Evolutionary conservation across 2,888 invertebrate species (phyloP).

Genomic region (Lasioglossum leucozonium): DNA sequence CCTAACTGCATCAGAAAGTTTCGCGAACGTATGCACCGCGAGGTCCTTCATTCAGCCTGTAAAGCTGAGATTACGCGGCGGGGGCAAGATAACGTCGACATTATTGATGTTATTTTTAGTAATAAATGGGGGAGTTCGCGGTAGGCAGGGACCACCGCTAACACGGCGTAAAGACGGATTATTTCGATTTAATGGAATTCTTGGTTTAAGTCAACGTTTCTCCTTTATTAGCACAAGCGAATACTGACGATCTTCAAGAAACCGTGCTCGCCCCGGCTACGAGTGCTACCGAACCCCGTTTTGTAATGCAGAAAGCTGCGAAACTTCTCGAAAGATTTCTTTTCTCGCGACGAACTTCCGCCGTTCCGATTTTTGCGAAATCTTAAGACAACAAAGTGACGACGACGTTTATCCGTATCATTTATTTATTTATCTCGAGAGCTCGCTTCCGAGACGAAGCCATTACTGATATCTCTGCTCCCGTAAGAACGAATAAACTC

Average conservation of each 20-base stretch:
- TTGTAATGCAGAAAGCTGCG: conserved; percentile 23
- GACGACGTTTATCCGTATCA: background rate
- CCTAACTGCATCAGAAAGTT: conserved; percentile 12
- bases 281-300: conserved; percentile 8
- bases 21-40: background rate
- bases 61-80: conserved; percentile 6
- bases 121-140: background rate
- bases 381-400: background rate
- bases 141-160: background rate
- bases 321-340: conserved; percentile 26
- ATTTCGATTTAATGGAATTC: conserved; percentile 10
- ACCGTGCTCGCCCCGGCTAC: background rate
- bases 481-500: background rate
- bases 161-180: conserved; percentile 2
- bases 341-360: conserved; percentile 9
- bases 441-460: background rate
- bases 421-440: background rate
- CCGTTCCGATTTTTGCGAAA: background rate
- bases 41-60: background rate
- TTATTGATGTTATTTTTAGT: conserved; percentile 23
- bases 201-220: conserved; percentile 17
- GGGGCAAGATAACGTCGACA: conserved; percentile 1
- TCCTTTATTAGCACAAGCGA: conserved; percentile 16
- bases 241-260: conserved; percentile 15
- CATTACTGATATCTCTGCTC: background rate